A percentile compares a stretch with the other conserved stretches of the same genome.
Evolutionary conservation across 1,140 invertebrate species (phyloP).

Genomic region (Calosoma granatense): DNA sequence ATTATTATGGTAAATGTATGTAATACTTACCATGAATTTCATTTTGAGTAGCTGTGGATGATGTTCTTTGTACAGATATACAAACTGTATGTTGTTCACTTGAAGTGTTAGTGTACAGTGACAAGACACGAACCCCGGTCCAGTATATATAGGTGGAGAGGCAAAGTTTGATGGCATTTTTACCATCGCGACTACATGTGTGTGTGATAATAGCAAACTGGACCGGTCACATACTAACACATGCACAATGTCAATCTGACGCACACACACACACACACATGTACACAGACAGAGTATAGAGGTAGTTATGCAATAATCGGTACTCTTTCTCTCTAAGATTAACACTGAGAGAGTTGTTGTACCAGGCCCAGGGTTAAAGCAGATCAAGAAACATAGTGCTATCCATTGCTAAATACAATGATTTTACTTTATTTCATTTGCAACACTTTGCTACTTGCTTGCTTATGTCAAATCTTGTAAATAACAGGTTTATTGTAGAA

Average conservation of each 20-base stretch:
- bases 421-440: too few relatives aligned
- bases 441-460: too few relatives aligned
- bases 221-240: not conserved
- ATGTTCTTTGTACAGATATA: not conserved
- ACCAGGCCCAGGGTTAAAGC: too few relatives aligned
- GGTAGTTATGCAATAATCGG: not conserved
- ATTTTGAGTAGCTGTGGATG: too few relatives aligned
- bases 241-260: not conserved
- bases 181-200: not conserved
- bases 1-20: not conserved
- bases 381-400: too few relatives aligned
- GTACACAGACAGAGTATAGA: not conserved
- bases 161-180: conserved; percentile 1
- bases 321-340: not conserved
- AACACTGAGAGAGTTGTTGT: too few relatives aligned
- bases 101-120: not conserved
- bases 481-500: too few relatives aligned
- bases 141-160: not conserved
- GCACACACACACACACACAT: too few relatives aligned
- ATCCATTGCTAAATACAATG: too few relatives aligned
- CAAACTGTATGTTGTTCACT: not conserved
- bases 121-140: not conserved
- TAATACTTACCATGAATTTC: conserved; percentile 1
- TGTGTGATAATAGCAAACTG: conserved; percentile 7
- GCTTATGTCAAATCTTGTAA: too few relatives aligned